Evolutionary conservation across 2,888 invertebrate genomes (phyloP).

Genomic region (Torymus tubicola): DNA sequence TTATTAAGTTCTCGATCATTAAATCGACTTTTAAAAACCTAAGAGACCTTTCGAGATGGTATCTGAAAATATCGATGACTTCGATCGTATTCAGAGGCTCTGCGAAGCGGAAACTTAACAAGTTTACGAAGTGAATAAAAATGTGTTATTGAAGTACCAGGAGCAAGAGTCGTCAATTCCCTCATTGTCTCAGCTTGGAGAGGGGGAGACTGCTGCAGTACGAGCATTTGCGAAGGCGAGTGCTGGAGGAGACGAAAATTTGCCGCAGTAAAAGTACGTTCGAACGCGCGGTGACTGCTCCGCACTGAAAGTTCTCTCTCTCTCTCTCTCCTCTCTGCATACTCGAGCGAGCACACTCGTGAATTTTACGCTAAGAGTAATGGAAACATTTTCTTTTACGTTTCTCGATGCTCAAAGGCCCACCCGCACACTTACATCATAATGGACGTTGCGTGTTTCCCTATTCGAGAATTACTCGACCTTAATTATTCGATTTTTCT

Average conservation of each 20-base stretch:
- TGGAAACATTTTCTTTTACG: slow-evolving; percentile 37
- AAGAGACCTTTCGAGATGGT: too few species aligned
- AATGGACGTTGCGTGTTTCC: too few species aligned
- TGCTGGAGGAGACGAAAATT: slow-evolving; percentile 31
- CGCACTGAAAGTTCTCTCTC: slow-evolving; percentile 33
- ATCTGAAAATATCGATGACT: not conserved
- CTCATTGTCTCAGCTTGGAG: slow-evolving; percentile 9
- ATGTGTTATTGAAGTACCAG: slow-evolving; percentile 35
- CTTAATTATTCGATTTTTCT: too few species aligned
- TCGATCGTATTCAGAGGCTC: slow-evolving; percentile 11
- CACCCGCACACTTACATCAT: too few species aligned
- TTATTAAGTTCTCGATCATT: too few species aligned
- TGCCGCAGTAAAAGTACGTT: slow-evolving; percentile 24
- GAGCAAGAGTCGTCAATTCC: slow-evolving; percentile 30
- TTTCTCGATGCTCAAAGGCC: not conserved
- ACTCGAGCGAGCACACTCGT: slow-evolving; percentile 9
- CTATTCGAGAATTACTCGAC: too few species aligned
- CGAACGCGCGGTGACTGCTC: not conserved
- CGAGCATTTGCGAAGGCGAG: not conserved
- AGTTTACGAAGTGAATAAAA: slow-evolving; percentile 35
- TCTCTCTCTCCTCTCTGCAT: not conserved
- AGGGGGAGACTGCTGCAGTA: not conserved
- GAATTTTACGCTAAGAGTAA: slow-evolving; percentile 41
- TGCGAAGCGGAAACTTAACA: not conserved
- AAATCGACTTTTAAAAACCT: too few species aligned